A percentile compares a stretch with the other conserved stretches of the same genome.
Conservation (phyloP, 1,140 invertebrate genomes). For the Megalopta genalis region DNA sequence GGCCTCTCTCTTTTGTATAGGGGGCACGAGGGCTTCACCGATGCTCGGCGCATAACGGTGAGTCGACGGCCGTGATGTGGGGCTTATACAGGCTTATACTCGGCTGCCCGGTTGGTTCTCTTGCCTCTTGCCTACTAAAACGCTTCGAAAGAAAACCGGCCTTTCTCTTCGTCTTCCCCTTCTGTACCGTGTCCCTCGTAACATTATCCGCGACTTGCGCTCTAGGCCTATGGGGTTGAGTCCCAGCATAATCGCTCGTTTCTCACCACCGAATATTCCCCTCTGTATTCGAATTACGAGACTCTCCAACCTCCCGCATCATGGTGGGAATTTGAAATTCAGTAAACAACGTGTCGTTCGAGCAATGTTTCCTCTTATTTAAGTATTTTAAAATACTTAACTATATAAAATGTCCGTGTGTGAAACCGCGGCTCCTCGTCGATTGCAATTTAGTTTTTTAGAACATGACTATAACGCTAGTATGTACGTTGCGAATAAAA, state of each 20-base stretch:
- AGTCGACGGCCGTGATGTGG: constrained; percentile 69
- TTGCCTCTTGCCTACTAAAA: constrained; percentile 63
- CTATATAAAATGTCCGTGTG: not conserved
- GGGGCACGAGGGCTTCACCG: constrained; percentile 72
- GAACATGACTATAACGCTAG: too few species aligned
- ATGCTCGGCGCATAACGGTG: constrained; percentile 74
- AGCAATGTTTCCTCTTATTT: not conserved
- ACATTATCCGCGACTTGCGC: constrained; percentile 7
- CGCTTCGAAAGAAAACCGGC: constrained; percentile 69
- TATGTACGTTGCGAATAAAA: too few species aligned
- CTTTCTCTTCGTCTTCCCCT: constrained; percentile 64
- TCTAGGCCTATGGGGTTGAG: constrained; percentile 40
- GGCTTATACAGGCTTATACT: constrained; percentile 67
- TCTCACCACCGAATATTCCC: constrained; percentile 48
- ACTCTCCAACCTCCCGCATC: not conserved
- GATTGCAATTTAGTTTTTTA: too few species aligned
- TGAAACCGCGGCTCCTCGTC: too few species aligned
- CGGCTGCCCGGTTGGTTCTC: constrained; percentile 22
- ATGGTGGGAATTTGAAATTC: not conserved
- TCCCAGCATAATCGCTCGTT: constrained; percentile 45
- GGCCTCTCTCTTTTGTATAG: constrained; percentile 73
- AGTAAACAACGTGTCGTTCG: not conserved
- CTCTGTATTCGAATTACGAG: constrained; percentile 30
- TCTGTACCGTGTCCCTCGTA: not conserved
- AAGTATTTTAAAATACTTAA: too few species aligned